Conservation (phyloP, 2,888 invertebrate species). For the Fragum fragum region DNA sequence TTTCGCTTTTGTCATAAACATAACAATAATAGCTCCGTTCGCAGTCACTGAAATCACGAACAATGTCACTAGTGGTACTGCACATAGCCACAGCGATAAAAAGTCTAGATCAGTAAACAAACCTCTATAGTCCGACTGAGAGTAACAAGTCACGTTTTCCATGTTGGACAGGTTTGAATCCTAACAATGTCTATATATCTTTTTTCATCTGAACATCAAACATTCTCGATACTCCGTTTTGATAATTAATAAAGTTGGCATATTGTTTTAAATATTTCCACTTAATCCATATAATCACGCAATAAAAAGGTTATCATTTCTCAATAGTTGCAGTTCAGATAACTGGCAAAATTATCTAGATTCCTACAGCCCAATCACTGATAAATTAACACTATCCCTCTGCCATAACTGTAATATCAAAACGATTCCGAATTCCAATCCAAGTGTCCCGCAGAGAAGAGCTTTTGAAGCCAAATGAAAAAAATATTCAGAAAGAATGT, state of each 20-base stretch:
- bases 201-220: not conserved
- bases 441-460: not conserved
- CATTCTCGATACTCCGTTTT: not conserved
- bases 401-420: not conserved
- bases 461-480: slow-evolving; percentile 6
- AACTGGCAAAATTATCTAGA: not conserved
- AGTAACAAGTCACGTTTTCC: slow-evolving; percentile 55
- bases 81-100: slow-evolving; percentile 52
- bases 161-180: slow-evolving; percentile 12
- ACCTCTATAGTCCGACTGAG: not conserved
- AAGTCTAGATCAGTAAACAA: slow-evolving; percentile 42
- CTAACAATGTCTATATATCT: not conserved
- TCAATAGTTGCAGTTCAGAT: not conserved
- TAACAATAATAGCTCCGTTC: slow-evolving; percentile 77
- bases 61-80: slow-evolving; percentile 73
- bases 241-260: too few relatives aligned
- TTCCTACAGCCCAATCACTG: not conserved
- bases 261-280: not conserved
- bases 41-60: slow-evolving; percentile 74
- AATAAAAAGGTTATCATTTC: not conserved
- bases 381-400: not conserved
- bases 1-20: slow-evolving; percentile 73
- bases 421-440: slow-evolving; percentile 1
- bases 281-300: not conserved
- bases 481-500: not conserved